phyloP scores from a whole-genome alignment of 2,113 vertebrate species.

The Ptilorrhoa leucosticta region DNA sequence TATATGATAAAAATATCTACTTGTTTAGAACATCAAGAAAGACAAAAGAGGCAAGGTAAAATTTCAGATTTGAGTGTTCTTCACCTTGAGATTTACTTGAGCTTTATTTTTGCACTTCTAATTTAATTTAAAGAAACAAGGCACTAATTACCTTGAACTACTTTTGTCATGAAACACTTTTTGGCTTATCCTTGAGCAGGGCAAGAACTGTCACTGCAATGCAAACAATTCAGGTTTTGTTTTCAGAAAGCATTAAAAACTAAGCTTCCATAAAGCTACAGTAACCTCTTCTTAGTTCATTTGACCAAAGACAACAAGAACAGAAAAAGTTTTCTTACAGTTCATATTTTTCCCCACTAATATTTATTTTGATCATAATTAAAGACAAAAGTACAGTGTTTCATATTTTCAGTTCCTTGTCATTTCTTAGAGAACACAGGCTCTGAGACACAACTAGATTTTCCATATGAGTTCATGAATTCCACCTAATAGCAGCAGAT shows the following conservation, averaged over 20 bases:
- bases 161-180: conserved; percentile 45
- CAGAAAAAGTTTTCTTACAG: neutral
- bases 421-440: neutral
- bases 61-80: conserved; percentile 34
- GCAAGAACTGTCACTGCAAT: neutral
- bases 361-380: neutral
- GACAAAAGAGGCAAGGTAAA: conserved; percentile 18
- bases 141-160: conserved; percentile 70
- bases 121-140: conserved; percentile 63
- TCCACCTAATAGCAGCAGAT: neutral
- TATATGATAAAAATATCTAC: conserved; percentile 11
- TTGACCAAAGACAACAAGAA: neutral
- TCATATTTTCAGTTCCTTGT: neutral
- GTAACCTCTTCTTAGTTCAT: neutral
- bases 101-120: conserved; percentile 62
- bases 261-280: neutral
- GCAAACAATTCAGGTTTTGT: neutral
- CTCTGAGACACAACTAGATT: neutral
- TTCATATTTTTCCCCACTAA: neutral
- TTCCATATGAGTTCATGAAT: neutral
- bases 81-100: conserved; percentile 66
- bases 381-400: neutral
- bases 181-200: conserved; percentile 58
- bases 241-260: neutral
- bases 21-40: conserved; percentile 35